Evolutionary conservation across 1,140 invertebrate species (phyloP), one percentile per base, ranked within the genome.

Genomic region (Luehdorfia chinensis): DNA sequence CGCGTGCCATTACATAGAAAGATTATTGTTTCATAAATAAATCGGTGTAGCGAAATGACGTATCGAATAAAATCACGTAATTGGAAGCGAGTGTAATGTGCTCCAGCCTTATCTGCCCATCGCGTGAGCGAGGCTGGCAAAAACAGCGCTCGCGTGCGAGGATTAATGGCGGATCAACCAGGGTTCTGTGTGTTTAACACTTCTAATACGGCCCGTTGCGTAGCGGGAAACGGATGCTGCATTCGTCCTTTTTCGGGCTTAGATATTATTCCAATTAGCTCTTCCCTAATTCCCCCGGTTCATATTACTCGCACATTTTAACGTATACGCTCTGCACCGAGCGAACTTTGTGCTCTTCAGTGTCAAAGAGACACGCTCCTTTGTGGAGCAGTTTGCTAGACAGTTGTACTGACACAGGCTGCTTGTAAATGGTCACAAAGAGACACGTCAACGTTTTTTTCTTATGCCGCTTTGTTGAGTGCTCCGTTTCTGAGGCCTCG

Each of bases 51-150:
- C 44, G 53, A 50, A 50, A 52, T 55, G 55, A 62, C 33, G 48
- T 58, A 51, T 52, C 48, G 34, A 55, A 48, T 59, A 36, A 57
- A 51, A 52, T 23, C 28, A 28, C 19, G 55, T 55, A 55, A 58
- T 62, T 52, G 46, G 49, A 52, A 50, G 36, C 23, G 37, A 23
- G 31, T 43, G 45, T 59, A 50, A 49, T 52, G 36, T 59, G 48
- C 54, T 25, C 58, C 43, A 19, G 43, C 50, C 54, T 59, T 56
- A 64, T 56, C 50, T 56, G 28, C 12, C 16, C 43, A 54, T 54
- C 46, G 50, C 31, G 47, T 55, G 43, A 36, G 33, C 46, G 44
- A 47, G 43, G 30, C 37, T 43, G 27, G 55, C 50, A 50, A 54
- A 59, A 59, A 59, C 31, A 19, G 32, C 41, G 33, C 41, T 55